phyloP scores from a whole-genome alignment of 2,797 vertebrate genomes.

The Parotocinclus haroldoi region DNA sequence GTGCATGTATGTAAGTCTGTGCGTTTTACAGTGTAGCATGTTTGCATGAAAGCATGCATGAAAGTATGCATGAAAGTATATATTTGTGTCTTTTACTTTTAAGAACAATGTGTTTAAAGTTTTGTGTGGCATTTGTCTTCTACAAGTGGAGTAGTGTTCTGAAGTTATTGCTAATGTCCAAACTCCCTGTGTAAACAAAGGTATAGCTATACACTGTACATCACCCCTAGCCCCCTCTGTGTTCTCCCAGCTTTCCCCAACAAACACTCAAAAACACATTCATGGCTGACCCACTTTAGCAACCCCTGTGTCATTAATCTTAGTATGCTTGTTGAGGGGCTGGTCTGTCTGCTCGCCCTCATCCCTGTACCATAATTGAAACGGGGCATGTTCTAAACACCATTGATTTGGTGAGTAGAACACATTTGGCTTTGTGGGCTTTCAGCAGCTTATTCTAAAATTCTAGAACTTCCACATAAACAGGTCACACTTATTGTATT shows the following conservation, averaged over 20 bases:
- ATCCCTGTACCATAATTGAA: slow-evolving; percentile 67
- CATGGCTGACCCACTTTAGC: slow-evolving; percentile 67
- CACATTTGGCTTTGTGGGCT: not conserved
- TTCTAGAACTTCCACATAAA: not conserved
- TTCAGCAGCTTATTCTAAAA: not conserved
- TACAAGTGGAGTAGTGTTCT: not conserved
- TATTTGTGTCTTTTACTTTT: not conserved
- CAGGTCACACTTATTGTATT: no score
- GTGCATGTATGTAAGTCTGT: not conserved
- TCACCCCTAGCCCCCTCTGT: not conserved
- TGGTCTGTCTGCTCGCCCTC: slow-evolving; percentile 50
- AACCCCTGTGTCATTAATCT: slow-evolving; percentile 67
- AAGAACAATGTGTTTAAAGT: not conserved
- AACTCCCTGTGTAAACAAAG: not conserved
- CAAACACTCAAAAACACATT: not conserved
- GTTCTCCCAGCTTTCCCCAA: not conserved
- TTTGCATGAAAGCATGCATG: slow-evolving; percentile 3
- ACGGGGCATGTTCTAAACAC: slow-evolving; percentile 49
- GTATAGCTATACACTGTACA: not conserved
- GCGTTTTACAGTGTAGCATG: not conserved
- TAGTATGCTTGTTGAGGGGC: slow-evolving; percentile 42
- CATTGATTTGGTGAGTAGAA: slow-evolving; percentile 53
- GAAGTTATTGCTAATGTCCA: not conserved
- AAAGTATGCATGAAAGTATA: not conserved
- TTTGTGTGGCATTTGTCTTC: not conserved